Base-by-base conservation (phyloP, 1,140 invertebrate species). In the Camponotus floridanus region DNA sequence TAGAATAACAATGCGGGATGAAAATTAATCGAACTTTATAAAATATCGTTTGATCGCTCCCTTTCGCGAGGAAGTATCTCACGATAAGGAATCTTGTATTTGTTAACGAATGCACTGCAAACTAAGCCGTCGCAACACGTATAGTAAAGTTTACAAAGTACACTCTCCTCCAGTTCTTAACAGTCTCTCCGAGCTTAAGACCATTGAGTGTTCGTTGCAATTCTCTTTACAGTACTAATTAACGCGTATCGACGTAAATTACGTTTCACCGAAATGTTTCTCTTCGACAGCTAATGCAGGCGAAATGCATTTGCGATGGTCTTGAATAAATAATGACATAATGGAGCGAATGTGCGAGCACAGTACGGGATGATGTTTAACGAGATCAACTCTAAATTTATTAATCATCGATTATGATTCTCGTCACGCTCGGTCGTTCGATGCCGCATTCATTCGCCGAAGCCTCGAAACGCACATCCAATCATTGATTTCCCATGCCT, bases 321-420 rank as follows among this genome's bases (percentile, higher is more conserved):
- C 61, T 65, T 79, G 39, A 65, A 79, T 65, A 65, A 79, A 79
- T 65, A 79, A 33, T 31, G 42, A 11, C 15, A 3, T 78, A 42
- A 59, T 59, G 13, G 4, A 4, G 36, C 21, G 48, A 6, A 2
- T n/a, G 9, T 55, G 15, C 2, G 13, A 15, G 0, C 15, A 26
- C 2, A 8, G 15, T 45, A 15, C 36, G 6, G 51, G 13, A 33
- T n/a, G 18, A 31, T 31, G 13, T 26, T 48, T 33, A 33, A 64
- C 26, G 59, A 48, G 8, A 7, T 59, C 21, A 65, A 13, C 61
- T 31, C 42, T n/a, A 64, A 48, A 65, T 79, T 79, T 79, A 65
- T 79, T 79, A 79, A 79, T 79, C 18, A 59, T 39, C 42, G 45
- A 65, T 79, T 65, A 18, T 18, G 6, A 79, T 65, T 79, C 76